These are phyloP conservation scores for Bettongia penicillata DNA, from an alignment of 2,113 vertebrate genomes.

Conservation along the genomic window DNA sequence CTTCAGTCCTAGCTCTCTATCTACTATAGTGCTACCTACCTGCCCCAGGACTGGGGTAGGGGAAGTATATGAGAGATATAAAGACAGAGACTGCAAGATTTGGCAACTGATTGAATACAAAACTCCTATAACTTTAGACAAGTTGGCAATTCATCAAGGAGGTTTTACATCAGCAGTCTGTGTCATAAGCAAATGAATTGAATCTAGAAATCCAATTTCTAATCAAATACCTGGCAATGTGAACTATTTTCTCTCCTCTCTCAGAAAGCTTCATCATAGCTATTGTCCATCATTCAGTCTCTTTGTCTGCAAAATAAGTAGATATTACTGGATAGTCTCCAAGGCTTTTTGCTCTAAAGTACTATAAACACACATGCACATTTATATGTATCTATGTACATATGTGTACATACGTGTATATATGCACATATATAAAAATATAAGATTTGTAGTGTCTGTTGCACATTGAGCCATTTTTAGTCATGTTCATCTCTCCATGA, in stretches of 20 bases:
- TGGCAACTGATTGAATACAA: neutral
- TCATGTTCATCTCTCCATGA: too few relatives aligned
- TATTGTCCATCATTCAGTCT: neutral
- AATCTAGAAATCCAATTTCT: conserved; percentile 57
- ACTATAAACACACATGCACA: neutral
- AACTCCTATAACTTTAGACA: conserved; percentile 56
- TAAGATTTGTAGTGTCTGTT: neutral
- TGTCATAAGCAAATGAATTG: conserved; percentile 69
- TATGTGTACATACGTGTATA: too few relatives aligned
- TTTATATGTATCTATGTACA: too few relatives aligned
- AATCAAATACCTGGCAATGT: conserved; percentile 38
- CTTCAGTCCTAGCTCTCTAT: neutral
- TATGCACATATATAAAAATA: neutral
- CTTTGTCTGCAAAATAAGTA: neutral
- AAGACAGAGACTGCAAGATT: neutral
- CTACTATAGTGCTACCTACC: neutral
- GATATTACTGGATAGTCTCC: neutral
- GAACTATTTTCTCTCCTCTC: neutral
- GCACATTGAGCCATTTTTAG: neutral
- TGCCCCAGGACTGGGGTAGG: neutral
- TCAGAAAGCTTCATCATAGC: neutral
- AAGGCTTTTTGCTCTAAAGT: neutral
- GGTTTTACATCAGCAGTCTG: conserved; percentile 61
- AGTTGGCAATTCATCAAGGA: conserved; percentile 54
- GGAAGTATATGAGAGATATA: neutral